Evolutionary conservation across 2,888 invertebrate species (phyloP).

Genomic region (Eristalis intricaria): DNA sequence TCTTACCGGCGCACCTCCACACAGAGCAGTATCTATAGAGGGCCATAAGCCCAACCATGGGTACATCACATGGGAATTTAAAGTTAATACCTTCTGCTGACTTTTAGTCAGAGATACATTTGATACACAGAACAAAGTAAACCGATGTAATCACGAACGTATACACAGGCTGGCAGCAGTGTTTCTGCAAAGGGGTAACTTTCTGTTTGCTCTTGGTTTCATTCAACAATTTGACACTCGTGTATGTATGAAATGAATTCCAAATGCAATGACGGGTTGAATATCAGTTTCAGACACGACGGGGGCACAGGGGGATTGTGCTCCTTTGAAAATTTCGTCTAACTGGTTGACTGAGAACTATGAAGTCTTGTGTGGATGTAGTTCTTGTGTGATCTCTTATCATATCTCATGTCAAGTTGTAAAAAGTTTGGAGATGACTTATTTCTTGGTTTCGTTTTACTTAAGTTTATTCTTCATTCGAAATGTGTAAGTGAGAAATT

Average conservation of each 20-base stretch:
- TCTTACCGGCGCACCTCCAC: not conserved
- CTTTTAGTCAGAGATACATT: conserved; percentile 29
- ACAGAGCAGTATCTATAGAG: not conserved
- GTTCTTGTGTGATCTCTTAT: too few species aligned
- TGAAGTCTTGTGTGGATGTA: not conserved
- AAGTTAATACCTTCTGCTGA: conserved; percentile 41
- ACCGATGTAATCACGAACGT: conserved; percentile 46
- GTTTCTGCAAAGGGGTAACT: conserved; percentile 38
- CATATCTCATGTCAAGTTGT: too few species aligned
- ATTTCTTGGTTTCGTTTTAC: too few species aligned
- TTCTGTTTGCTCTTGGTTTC: conserved; percentile 42
- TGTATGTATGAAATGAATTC: conserved; percentile 40
- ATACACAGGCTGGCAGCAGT: not conserved
- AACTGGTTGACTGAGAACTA: conserved; percentile 44
- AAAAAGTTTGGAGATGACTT: too few species aligned
- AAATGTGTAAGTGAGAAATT: too few species aligned
- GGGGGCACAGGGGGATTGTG: not conserved
- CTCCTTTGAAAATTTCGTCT: conserved; percentile 34
- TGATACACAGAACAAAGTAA: conserved; percentile 41
- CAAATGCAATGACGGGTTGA: conserved; percentile 14
- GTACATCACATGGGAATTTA: conserved; percentile 39
- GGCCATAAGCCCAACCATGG: too few species aligned
- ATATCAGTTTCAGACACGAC: not conserved
- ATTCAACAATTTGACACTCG: conserved; percentile 58
- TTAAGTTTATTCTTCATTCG: too few species aligned